Evolutionary conservation across 2,797 vertebrate genomes (phyloP).

Genomic region (Morus bassanus): DNA sequence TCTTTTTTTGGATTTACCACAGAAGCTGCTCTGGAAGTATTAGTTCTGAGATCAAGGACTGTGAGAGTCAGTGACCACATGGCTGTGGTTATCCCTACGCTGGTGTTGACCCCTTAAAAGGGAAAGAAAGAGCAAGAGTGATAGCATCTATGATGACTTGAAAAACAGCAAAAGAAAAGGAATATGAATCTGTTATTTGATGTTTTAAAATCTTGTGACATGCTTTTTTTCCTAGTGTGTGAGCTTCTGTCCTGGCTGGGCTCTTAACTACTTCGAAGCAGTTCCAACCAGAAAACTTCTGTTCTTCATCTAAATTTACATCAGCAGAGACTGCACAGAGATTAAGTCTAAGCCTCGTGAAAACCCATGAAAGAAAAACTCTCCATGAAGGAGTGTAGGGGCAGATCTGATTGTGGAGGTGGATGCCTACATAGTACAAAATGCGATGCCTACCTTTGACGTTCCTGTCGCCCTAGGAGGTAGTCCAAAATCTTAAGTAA

Average conservation of each 20-base stretch:
- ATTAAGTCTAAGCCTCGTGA: neutral
- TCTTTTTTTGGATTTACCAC: neutral
- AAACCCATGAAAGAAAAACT: neutral
- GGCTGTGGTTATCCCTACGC: neutral
- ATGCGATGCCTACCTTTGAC: neutral
- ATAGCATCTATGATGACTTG: neutral
- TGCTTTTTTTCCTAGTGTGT: neutral
- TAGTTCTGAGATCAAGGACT: neutral
- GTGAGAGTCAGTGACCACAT: neutral
- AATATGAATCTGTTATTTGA: neutral
- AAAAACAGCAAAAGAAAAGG: neutral
- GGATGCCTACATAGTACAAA: neutral
- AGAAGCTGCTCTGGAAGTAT: neutral
- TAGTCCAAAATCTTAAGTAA: neutral
- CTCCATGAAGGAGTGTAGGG: neutral
- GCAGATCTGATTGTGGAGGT: neutral
- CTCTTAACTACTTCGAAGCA: neutral
- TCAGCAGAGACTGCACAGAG: neutral
- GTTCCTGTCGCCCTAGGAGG: neutral
- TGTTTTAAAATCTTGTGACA: neutral
- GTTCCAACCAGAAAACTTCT: constrained; percentile 4
- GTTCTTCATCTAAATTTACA: neutral
- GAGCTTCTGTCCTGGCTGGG: neutral
- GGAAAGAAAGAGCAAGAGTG: neutral
- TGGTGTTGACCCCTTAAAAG: neutral